Base-by-base conservation (phyloP, 2,888 invertebrate genomes). In the Patella ulyssiponensis region DNA sequence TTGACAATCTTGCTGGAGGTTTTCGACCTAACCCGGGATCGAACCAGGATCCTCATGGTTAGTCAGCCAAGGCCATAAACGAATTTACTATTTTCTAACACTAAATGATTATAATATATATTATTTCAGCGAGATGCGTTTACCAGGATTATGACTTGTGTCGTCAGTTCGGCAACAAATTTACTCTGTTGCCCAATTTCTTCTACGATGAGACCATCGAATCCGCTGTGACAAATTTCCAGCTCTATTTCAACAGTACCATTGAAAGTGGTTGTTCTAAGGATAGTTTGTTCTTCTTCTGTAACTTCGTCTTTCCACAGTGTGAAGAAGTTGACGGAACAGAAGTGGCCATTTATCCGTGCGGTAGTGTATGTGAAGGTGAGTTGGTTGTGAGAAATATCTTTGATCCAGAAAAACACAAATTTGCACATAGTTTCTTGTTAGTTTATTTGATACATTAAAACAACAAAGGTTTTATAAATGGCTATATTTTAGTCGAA, bases 231-330 rank as follows among this genome's bases (percentile, higher is more conserved):
- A 11, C 20, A 0, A 64, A 20, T 9, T 64, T 64, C 64, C 23
- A 23, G 3, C 20, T 14, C 12, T 64, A 64, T 23, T 64, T 64
- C 12, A 64, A 64, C 23, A 20, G 23, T 14, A 64, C 64, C 1
- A 23, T 64, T 23, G 23, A 64, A 23, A 23, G 20, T 2, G 64
- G 64, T 12, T 64, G 64, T 11, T 64, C 64, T 1, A 64, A 11
- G 11, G 64, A 64, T 64, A 23, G 20, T 23, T 14, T 64, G 20
- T 64, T 23, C 20, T 64, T 23, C 14, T 64, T 64, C 64, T 64
- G 64, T 64, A 64, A 64, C 23, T 15, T 64, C 20, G 64, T 64
- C 12, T 64, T 64, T 20, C 64, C 64, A 23, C 64, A 64, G 64
- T 64, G 64, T 20, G 64, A 64, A 11, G 64, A 64, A 64, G 64